Evolutionary conservation across 2,888 invertebrate species (phyloP).

Genomic region (Rhagonycha fulva): DNA sequence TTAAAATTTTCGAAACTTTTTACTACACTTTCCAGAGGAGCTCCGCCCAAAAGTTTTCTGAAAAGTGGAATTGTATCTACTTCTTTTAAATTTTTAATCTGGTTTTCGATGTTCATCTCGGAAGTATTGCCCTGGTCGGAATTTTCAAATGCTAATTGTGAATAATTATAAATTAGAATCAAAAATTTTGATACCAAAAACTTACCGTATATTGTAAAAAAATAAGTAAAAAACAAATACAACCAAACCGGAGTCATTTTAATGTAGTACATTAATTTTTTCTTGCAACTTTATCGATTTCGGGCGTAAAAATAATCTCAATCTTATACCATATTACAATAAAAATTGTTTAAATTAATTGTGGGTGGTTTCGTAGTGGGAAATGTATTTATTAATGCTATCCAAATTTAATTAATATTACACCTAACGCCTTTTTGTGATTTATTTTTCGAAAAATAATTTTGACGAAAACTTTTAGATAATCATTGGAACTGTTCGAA

Average conservation of each 20-base stretch:
- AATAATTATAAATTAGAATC: neutral
- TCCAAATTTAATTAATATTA: neutral
- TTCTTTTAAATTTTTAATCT: neutral
- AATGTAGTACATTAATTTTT: neutral
- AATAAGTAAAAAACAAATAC: neutral
- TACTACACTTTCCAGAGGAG: neutral
- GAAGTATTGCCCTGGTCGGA: no score
- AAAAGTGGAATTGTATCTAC: neutral
- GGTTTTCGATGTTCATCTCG: neutral
- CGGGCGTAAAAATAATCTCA: neutral
- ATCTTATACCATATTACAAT: neutral
- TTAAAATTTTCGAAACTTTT: neutral
- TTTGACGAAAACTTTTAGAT: conserved; percentile 56
- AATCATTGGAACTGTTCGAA: conserved; percentile 71
- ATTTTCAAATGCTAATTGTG: neutral
- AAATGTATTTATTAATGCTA: neutral
- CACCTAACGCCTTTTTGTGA: neutral
- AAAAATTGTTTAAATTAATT: neutral
- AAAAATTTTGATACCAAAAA: neutral
- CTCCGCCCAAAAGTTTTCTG: neutral
- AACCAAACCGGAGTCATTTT: neutral
- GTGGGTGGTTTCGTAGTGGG: neutral
- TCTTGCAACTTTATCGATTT: neutral
- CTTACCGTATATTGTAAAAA: neutral
- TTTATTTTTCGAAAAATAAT: no score